Evolutionary conservation across 2,113 vertebrate genomes (phyloP).

Genomic region (Cercocebus atys): DNA sequence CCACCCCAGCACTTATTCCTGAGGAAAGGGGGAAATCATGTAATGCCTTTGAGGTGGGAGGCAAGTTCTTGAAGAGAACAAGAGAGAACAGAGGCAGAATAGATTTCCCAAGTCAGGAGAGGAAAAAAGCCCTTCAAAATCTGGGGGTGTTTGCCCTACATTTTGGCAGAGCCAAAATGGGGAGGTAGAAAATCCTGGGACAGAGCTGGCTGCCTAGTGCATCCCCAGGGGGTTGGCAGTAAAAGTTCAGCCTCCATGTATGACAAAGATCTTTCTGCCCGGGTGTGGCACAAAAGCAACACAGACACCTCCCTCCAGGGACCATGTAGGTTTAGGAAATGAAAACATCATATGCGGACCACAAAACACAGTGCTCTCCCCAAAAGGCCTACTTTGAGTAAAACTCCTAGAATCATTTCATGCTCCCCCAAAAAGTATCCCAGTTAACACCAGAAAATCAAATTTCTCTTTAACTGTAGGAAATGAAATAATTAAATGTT

Average conservation of each 20-base stretch:
- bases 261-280: neutral
- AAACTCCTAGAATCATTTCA: neutral
- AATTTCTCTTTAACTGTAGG: slow-evolving; percentile 15
- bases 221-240: neutral
- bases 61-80: neutral
- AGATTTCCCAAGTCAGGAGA: neutral
- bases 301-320: neutral
- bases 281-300: neutral
- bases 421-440: neutral
- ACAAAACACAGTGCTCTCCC: neutral
- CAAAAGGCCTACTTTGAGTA: neutral
- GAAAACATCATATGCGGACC: neutral
- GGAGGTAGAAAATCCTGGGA: neutral
- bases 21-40: neutral
- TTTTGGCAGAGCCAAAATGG: neutral
- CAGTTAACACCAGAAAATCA: slow-evolving; percentile 45
- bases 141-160: neutral
- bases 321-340: neutral
- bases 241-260: neutral
- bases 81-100: neutral
- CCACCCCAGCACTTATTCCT: neutral
- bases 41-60: neutral
- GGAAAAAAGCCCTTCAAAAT: neutral
- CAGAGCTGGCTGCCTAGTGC: neutral
- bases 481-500: neutral